A percentile compares a stretch with the other conserved stretches of the same genome.
These are phyloP conservation scores for Ditylenchus weischeri DNA, from an alignment of 2,888 invertebrate species.

Conservation along the genomic window DNA sequence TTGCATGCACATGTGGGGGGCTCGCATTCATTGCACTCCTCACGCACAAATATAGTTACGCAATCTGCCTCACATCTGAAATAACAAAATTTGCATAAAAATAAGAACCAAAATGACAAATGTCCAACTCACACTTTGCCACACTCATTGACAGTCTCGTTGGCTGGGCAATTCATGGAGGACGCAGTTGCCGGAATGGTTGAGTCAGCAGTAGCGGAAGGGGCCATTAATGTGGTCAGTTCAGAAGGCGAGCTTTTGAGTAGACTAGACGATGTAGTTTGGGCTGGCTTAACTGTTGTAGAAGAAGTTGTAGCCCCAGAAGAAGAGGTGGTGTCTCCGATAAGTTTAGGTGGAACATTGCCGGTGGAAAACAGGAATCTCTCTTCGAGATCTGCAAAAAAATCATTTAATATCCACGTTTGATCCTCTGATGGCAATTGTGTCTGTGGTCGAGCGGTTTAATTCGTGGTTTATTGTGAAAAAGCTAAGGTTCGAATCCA, in stretches of 20 bases:
- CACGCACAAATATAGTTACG: slow-evolving; percentile 51
- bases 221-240: neutral
- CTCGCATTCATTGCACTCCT: slow-evolving; percentile 51
- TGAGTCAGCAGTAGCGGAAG: neutral
- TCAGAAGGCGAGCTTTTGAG: neutral
- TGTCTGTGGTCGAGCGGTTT: no score
- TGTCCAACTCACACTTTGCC: slow-evolving; percentile 35
- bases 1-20: slow-evolving; percentile 50
- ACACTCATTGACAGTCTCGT: slow-evolving; percentile 57
- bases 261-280: neutral
- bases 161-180: slow-evolving; percentile 38
- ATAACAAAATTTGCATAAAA: no score
- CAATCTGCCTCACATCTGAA: slow-evolving; percentile 55
- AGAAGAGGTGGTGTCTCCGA: neutral
- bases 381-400: slow-evolving; percentile 28
- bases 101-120: no score
- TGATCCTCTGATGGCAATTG: no score
- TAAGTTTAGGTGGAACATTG: neutral
- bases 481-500: no score
- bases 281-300: neutral
- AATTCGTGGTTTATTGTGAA: no score
- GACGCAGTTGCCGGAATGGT: neutral
- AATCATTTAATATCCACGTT: no score
- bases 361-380: slow-evolving; percentile 14
- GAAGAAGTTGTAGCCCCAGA: neutral